Conservation (phyloP, 2,888 invertebrate genomes). For the Strigamia crassipes region DNA sequence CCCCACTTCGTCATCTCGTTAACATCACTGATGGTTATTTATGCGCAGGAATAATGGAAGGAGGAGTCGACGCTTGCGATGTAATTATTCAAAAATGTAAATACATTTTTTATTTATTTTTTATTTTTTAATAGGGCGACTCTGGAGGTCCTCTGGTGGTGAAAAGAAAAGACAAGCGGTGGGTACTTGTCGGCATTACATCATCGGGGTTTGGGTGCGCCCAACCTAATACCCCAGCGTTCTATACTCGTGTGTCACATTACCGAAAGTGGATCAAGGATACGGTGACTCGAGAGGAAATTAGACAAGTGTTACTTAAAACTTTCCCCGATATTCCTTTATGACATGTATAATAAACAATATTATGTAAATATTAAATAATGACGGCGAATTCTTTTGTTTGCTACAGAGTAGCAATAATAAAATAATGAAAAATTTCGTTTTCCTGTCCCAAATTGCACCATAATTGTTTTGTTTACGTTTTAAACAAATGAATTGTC, state of each 20-base stretch:
- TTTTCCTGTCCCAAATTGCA: not conserved
- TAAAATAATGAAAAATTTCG: not conserved
- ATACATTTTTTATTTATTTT: not conserved
- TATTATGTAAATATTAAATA: not conserved
- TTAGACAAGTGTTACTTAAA: constrained; percentile 18
- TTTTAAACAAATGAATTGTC: not conserved
- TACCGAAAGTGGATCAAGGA: constrained; percentile 45
- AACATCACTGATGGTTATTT: constrained; percentile 83
- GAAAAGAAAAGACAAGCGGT: constrained; percentile 67
- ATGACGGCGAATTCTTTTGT: not conserved
- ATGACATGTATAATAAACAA: not conserved
- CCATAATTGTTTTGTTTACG: not conserved
- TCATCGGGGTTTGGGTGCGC: constrained; percentile 86
- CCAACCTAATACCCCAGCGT: constrained; percentile 55
- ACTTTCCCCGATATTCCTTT: constrained; percentile 23
- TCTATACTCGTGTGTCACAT: constrained; percentile 43
- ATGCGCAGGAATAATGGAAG: constrained; percentile 90
- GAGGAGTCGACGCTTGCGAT: constrained; percentile 90
- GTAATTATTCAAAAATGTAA: constrained; percentile 62
- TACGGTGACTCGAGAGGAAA: constrained; percentile 38
- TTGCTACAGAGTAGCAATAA: not conserved
- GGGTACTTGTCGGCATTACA: constrained; percentile 80
- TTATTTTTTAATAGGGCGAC: constrained; percentile 66
- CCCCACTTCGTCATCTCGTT: constrained; percentile 74
- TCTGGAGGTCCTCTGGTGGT: constrained; percentile 77